These are phyloP conservation scores for Drosophila baimaii DNA, from an alignment of 1,140 invertebrate species.

Conservation along the genomic window DNA sequence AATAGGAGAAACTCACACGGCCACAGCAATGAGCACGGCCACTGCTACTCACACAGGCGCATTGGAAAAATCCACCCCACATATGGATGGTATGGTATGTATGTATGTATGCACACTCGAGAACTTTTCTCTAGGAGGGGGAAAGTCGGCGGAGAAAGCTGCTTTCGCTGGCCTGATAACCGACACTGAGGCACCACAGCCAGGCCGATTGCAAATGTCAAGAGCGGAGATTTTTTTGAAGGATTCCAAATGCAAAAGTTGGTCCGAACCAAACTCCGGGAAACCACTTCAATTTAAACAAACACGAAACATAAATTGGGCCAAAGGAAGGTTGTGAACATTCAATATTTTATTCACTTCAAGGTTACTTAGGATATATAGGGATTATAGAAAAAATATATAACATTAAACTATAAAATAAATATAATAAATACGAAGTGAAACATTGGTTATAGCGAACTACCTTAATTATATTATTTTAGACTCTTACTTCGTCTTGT, in stretches of 20 bases:
- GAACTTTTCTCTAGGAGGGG: constrained; percentile 20
- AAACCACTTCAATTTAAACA: constrained; percentile 4
- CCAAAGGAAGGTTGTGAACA: not conserved
- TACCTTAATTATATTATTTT: not conserved
- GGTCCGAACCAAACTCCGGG: not conserved
- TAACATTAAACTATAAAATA: too few relatives aligned
- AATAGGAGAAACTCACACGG: constrained; percentile 70
- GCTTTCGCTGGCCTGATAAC: constrained; percentile 44
- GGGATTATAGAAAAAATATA: too few relatives aligned
- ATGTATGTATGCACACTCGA: constrained; percentile 15
- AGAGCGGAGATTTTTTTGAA: constrained; percentile 42
- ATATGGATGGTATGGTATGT: constrained; percentile 6
- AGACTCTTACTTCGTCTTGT: too few relatives aligned
- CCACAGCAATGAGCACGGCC: constrained; percentile 48
- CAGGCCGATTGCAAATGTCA: constrained; percentile 30
- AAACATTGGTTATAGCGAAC: too few relatives aligned
- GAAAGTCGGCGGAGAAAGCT: constrained; percentile 31
- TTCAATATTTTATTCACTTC: not conserved
- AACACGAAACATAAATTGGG: constrained; percentile 2
- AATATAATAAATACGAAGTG: not conserved
- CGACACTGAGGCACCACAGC: constrained; percentile 4
- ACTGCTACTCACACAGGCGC: constrained; percentile 35
- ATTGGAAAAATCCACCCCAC: constrained; percentile 26
- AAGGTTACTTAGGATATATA: too few relatives aligned
- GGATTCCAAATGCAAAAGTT: constrained; percentile 18